Percentiles rank a stretch among this genome's conserved stretches.
These are phyloP conservation scores for Drosophila saltans DNA, from an alignment of 1,140 invertebrate genomes.

Conservation along the genomic window DNA sequence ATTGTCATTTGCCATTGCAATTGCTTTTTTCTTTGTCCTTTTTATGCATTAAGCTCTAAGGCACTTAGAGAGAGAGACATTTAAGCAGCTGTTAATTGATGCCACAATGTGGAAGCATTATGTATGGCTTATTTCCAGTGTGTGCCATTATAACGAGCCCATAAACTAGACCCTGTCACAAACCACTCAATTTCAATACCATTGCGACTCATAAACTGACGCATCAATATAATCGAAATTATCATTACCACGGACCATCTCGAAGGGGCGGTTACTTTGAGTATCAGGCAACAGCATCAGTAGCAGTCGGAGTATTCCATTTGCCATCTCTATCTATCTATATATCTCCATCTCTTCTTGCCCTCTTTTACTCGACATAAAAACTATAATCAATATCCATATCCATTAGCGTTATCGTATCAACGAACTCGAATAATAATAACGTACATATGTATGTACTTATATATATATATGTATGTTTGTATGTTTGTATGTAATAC, in stretches of 20 bases:
- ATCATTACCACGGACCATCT: conserved; percentile 54
- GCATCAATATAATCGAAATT: conserved; percentile 82
- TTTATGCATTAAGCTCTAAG: conserved; percentile 34
- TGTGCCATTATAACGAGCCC: conserved; percentile 48
- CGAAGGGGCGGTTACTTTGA: background rate
- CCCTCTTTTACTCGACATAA: conserved; percentile 59
- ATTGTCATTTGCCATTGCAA: background rate
- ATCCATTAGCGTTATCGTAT: conserved; percentile 81
- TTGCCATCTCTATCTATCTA: background rate
- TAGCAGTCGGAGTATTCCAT: conserved; percentile 16
- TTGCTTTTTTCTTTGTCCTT: background rate
- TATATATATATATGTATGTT: no score
- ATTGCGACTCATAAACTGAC: conserved; percentile 79
- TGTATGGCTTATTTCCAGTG: conserved; percentile 44
- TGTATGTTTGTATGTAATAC: background rate
- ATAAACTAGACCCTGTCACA: conserved; percentile 72
- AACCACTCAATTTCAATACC: conserved; percentile 80
- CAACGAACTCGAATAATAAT: conserved; percentile 75
- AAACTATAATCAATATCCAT: conserved; percentile 82
- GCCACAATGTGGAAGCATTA: conserved; percentile 33
- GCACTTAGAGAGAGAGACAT: conserved; percentile 9
- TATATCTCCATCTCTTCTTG: background rate
- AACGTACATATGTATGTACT: conserved; percentile 53
- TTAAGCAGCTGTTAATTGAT: conserved; percentile 70
- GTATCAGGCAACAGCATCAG: conserved; percentile 30